Evolutionary conservation across 2,888 invertebrate species (phyloP).

Genomic region (Steromphala cineraria): DNA sequence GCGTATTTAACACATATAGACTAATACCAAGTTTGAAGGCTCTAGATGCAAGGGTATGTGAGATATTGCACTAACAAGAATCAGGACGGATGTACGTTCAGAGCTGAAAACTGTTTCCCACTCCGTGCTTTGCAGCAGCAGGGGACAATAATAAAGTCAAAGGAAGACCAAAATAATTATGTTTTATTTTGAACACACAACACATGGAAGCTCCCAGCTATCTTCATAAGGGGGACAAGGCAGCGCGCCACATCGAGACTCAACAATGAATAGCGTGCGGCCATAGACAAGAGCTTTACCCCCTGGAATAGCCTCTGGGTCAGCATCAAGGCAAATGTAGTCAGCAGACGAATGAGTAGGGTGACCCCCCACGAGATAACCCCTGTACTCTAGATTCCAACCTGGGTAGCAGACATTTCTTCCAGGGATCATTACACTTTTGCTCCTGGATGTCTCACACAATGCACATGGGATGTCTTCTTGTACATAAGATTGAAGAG

Average conservation of each 20-base stretch:
- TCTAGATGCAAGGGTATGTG: no score
- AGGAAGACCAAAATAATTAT: no score
- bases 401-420: constrained; percentile 29
- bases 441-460: constrained; percentile 22
- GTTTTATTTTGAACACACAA: constrained; percentile 23
- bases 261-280: constrained; percentile 26
- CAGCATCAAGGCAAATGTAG: constrained; percentile 34
- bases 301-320: constrained; percentile 24
- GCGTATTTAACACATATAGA: no score
- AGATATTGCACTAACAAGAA: no score
- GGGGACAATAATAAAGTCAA: no score
- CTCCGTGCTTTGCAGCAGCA: no score
- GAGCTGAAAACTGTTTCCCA: no score
- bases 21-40: no score
- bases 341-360: constrained; percentile 22
- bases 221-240: constrained; percentile 33
- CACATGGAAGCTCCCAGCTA: constrained; percentile 27
- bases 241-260: constrained; percentile 29
- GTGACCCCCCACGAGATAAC: constrained; percentile 12
- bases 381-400: constrained; percentile 37
- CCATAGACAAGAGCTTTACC: constrained; percentile 24
- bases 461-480: constrained; percentile 40
- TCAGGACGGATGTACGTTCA: no score
- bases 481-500: constrained; percentile 21
- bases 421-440: constrained; percentile 35